Evolutionary conservation across 1,140 invertebrate species (phyloP).

Genomic region (Lepeophtheirus salmonis): DNA sequence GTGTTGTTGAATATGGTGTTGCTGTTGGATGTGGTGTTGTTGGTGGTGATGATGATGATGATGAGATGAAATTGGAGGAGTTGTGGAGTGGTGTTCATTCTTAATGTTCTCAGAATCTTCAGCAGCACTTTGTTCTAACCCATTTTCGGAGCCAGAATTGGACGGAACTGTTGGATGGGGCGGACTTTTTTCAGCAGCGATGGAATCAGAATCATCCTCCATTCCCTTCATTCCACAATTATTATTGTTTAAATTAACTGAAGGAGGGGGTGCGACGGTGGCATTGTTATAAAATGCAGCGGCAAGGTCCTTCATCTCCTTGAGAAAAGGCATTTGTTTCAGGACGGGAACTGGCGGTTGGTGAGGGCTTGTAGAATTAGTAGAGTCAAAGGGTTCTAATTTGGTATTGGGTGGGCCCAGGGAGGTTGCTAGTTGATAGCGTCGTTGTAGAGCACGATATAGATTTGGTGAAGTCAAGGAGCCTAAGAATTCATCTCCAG

Average conservation of each 20-base stretch:
- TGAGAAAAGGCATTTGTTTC: slow-evolving; percentile 18
- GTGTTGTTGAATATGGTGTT: neutral
- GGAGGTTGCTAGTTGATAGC: neutral
- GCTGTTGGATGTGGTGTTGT: neutral
- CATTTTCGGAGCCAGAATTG: neutral
- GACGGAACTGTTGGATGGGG: neutral
- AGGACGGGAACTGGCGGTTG: neutral
- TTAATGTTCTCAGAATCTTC: neutral
- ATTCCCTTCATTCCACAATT: too few species aligned
- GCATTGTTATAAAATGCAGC: neutral
- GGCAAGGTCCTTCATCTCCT: neutral
- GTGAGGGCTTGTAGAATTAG: too few species aligned
- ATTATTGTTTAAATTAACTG: too few species aligned
- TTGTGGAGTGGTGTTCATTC: neutral
- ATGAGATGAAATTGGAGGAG: neutral
- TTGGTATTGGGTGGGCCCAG: too few species aligned
- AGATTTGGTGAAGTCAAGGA: slow-evolving; percentile 11
- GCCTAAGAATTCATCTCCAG: slow-evolving; percentile 2
- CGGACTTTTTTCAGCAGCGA: too few species aligned
- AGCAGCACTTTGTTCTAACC: too few species aligned
- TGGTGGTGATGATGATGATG: neutral
- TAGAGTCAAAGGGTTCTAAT: neutral
- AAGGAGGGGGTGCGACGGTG: neutral
- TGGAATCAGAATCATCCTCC: too few species aligned
- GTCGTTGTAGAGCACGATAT: slow-evolving; percentile 13